These are phyloP conservation scores for Rapana venosa DNA, from an alignment of 2,888 invertebrate species.

Conservation along the genomic window DNA sequence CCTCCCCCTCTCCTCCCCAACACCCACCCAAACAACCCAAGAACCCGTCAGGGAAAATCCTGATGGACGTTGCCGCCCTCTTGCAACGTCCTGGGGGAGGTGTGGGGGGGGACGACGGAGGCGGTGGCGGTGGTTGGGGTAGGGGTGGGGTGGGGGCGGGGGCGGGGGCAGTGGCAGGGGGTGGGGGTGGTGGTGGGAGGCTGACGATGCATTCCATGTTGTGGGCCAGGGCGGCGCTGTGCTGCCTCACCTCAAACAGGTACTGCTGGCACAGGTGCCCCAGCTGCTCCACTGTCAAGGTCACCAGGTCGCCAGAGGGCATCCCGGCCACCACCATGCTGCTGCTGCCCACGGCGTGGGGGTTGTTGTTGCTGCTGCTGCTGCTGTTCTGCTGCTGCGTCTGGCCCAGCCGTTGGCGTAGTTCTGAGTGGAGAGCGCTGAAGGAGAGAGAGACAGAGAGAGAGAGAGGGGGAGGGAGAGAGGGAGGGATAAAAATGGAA, in stretches of 20 bases:
- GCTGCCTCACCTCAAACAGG: slow-evolving; percentile 22
- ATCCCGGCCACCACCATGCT: too few relatives aligned
- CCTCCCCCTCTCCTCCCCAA: neutral
- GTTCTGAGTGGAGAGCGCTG: neutral
- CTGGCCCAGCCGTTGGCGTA: slow-evolving; percentile 12
- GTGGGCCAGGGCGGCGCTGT: neutral
- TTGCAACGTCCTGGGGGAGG: neutral
- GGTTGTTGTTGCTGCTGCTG: neutral
- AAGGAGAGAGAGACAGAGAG: neutral
- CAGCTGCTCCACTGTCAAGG: slow-evolving; percentile 21
- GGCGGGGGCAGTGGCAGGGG: neutral
- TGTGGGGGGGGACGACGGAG: neutral
- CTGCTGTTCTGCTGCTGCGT: neutral
- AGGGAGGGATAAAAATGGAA: too few relatives aligned
- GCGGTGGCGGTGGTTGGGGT: neutral
- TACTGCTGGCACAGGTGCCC: slow-evolving; percentile 25
- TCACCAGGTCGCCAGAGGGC: neutral
- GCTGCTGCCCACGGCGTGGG: too few relatives aligned
- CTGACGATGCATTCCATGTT: slow-evolving; percentile 20
- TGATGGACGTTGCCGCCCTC: neutral
- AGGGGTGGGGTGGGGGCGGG: too few relatives aligned
- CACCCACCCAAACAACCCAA: neutral
- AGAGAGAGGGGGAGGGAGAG: too few relatives aligned
- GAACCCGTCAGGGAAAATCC: slow-evolving; percentile 13
- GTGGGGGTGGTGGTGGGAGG: neutral